Percentiles rank a stretch among this genome's conserved stretches.
Conservation (phyloP, 2,888 invertebrate species). For the Agonopterix alstromeriana region DNA sequence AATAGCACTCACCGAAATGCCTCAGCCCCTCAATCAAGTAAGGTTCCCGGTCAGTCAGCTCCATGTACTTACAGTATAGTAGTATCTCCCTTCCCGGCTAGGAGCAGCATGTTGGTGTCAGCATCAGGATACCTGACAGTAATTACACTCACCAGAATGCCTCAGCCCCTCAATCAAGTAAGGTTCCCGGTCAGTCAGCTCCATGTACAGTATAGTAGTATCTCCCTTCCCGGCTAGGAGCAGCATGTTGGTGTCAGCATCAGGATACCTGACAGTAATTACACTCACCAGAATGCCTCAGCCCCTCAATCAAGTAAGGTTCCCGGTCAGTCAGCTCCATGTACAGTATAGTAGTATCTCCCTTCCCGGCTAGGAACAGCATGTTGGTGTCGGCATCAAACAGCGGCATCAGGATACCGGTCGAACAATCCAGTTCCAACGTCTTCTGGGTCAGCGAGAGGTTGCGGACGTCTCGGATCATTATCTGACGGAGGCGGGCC, state of each 20-base stretch:
- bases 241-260: conserved; percentile 95
- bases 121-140: conserved; percentile 87
- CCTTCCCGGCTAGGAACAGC: conserved; percentile 96
- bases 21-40: conserved; percentile 91
- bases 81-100: conserved; percentile 96
- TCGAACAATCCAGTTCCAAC: conserved; percentile 89
- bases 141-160: conserved; percentile 78
- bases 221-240: conserved; percentile 97
- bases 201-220: conserved; percentile 92
- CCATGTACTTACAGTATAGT: conserved; percentile 93
- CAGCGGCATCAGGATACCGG: conserved; percentile 93
- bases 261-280: conserved; percentile 82
- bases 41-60: conserved; percentile 92
- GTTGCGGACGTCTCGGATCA: conserved; percentile 91
- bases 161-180: conserved; percentile 91
- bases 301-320: conserved; percentile 92
- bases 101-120: conserved; percentile 96
- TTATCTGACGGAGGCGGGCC: conserved; percentile 90
- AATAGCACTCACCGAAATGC: conserved; percentile 78
- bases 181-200: conserved; percentile 92
- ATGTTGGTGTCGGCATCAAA: conserved; percentile 96
- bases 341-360: conserved; percentile 93
- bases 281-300: conserved; percentile 83
- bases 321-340: conserved; percentile 93
- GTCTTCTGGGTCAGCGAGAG: conserved; percentile 86